A percentile compares a stretch with the other conserved stretches of the same genome.
These are phyloP conservation scores for Pediacus dermestoides DNA, from an alignment of 2,888 invertebrate species.

Conservation along the genomic window DNA sequence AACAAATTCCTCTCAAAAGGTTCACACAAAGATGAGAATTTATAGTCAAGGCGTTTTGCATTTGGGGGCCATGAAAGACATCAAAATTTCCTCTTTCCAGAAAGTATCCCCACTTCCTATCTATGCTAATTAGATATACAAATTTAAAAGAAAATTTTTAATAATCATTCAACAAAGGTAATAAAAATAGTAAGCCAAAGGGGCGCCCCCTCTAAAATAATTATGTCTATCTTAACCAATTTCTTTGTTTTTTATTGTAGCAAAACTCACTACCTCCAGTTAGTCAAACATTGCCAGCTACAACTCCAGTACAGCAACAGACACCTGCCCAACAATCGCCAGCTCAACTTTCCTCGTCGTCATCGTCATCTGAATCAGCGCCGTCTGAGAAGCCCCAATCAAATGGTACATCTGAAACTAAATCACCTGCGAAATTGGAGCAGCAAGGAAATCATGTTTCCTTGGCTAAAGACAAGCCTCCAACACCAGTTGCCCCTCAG, in stretches of 20 bases:
- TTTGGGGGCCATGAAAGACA: too few relatives aligned
- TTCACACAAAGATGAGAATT: too few relatives aligned
- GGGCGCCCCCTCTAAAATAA: too few relatives aligned
- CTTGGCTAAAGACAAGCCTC: slow-evolving; percentile 16
- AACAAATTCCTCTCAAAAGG: too few relatives aligned
- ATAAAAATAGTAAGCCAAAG: too few relatives aligned
- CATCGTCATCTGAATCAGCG: slow-evolving; percentile 11
- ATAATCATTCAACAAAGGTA: too few relatives aligned
- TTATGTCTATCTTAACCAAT: too few relatives aligned
- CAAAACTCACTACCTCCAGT: slow-evolving; percentile 36
- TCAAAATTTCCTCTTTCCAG: too few relatives aligned
- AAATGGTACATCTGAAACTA: slow-evolving; percentile 41
- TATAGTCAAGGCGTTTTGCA: too few relatives aligned
- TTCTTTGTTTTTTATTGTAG: slow-evolving; percentile 21
- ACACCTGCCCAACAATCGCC: slow-evolving; percentile 12
- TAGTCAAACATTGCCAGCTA: slow-evolving; percentile 36
- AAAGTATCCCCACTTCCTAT: too few relatives aligned
- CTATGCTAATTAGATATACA: too few relatives aligned
- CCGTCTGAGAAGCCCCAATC: slow-evolving; percentile 39
- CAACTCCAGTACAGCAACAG: slow-evolving; percentile 15
- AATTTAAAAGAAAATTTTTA: too few relatives aligned
- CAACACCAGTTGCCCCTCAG: slow-evolving; percentile 19
- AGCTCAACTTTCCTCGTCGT: background rate
- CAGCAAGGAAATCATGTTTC: slow-evolving; percentile 35
- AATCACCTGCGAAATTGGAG: slow-evolving; percentile 25